phyloP scores from a whole-genome alignment of 2,888 invertebrate genomes.

The Pseudococcus longispinus region DNA sequence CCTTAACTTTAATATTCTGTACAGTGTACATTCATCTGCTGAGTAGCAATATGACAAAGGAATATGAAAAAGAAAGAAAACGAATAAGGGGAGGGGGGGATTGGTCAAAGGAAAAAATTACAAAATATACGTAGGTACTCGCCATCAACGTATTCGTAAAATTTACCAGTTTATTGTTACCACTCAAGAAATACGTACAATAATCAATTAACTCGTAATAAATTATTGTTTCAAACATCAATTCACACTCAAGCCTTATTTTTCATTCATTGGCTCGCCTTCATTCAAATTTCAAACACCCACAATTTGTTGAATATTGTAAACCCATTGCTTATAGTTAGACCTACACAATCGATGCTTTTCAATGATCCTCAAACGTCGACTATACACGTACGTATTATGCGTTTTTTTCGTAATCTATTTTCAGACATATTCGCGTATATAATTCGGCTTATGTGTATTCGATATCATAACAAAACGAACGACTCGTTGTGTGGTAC shows the following conservation, averaged over 20 bases:
- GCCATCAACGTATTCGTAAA: too few species aligned
- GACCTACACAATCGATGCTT: background rate
- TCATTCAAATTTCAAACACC: background rate
- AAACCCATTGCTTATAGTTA: background rate
- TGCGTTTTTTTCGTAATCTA: background rate
- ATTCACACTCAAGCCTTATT: background rate
- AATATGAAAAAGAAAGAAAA: background rate
- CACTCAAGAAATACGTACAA: background rate
- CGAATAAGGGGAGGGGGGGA: background rate
- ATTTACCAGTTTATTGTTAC: background rate
- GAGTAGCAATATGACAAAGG: background rate
- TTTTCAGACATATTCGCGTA: background rate
- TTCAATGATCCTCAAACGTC: background rate
- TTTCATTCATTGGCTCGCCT: background rate
- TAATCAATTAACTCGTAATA: background rate
- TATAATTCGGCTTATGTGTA: background rate
- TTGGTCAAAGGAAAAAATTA: background rate
- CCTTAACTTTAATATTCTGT: background rate
- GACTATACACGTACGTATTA: background rate
- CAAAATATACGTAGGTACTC: background rate
- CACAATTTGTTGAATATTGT: background rate
- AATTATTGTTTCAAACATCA: background rate
- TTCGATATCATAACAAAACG: background rate
- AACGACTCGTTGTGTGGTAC: background rate
- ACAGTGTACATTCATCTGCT: background rate